Conservation (phyloP, 2,888 invertebrate species). For the Ommatoiulus sabulosus region DNA sequence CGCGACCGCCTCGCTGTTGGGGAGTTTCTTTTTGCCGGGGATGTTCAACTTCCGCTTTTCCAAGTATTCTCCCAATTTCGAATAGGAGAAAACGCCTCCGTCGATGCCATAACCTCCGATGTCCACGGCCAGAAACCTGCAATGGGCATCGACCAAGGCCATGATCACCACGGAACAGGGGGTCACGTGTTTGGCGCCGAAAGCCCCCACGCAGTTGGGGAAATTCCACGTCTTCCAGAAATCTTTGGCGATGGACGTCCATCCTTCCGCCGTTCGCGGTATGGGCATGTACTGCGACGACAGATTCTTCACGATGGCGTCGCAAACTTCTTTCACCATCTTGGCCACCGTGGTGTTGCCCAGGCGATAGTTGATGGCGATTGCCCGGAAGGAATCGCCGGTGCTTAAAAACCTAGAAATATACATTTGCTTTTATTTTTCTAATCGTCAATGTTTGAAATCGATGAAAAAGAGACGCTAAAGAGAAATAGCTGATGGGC, state of each 20-base stretch:
- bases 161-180: constrained; percentile 65
- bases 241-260: constrained; percentile 56
- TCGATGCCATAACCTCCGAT: constrained; percentile 65
- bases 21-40: not conserved
- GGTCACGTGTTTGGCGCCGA: constrained; percentile 65
- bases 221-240: constrained; percentile 63
- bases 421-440: no score
- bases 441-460: no score
- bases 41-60: not conserved
- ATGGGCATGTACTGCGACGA: constrained; percentile 52
- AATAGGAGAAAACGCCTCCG: constrained; percentile 63
- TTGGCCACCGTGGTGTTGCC: constrained; percentile 64
- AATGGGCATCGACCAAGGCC: constrained; percentile 67
- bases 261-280: constrained; percentile 54
- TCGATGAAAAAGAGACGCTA: no score
- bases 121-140: constrained; percentile 65
- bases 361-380: constrained; percentile 64
- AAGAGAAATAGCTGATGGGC: no score
- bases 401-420: constrained; percentile 63
- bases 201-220: constrained; percentile 63
- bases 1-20: not conserved
- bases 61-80: constrained; percentile 50
- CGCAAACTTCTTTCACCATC: constrained; percentile 64
- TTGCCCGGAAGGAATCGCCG: constrained; percentile 63
- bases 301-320: constrained; percentile 62